These are phyloP conservation scores for Pecten maximus DNA, from an alignment of 2,888 invertebrate genomes.

Conservation along the genomic window DNA sequence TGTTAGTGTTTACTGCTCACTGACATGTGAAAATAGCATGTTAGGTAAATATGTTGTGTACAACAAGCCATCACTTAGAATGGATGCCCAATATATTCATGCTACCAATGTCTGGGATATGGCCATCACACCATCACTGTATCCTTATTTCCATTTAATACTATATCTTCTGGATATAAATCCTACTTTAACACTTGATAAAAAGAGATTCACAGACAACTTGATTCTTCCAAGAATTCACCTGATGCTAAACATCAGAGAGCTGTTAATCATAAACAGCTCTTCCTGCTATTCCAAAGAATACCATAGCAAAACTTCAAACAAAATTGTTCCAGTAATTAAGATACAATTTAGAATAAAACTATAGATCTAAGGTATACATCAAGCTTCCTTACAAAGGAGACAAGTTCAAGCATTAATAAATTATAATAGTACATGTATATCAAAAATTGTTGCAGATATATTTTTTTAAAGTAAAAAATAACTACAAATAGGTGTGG, in stretches of 20 bases:
- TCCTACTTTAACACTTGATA: background rate
- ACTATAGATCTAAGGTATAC: background rate
- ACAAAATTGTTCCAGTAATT: background rate
- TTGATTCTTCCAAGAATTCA: background rate
- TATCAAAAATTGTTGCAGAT: too few species aligned
- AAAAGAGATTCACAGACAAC: background rate
- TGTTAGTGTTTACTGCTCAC: background rate
- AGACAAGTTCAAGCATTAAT: too few species aligned
- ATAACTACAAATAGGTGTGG: too few species aligned
- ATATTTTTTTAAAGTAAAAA: too few species aligned
- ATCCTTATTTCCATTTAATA: background rate
- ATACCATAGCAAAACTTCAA: background rate
- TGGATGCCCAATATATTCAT: background rate
- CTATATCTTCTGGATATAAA: background rate
- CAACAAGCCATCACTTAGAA: background rate
- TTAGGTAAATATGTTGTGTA: background rate
- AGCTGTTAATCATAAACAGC: too few species aligned
- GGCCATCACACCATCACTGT: background rate
- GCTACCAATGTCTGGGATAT: background rate
- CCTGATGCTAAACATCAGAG: background rate
- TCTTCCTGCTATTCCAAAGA: too few species aligned
- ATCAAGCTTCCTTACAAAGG: background rate
- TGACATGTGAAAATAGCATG: slow-evolving; percentile 4
- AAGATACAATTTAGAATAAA: background rate
- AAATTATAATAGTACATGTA: too few species aligned